Evolutionary conservation across 2,113 vertebrate genomes (phyloP).

Genomic region (Oreotragus oreotragus): DNA sequence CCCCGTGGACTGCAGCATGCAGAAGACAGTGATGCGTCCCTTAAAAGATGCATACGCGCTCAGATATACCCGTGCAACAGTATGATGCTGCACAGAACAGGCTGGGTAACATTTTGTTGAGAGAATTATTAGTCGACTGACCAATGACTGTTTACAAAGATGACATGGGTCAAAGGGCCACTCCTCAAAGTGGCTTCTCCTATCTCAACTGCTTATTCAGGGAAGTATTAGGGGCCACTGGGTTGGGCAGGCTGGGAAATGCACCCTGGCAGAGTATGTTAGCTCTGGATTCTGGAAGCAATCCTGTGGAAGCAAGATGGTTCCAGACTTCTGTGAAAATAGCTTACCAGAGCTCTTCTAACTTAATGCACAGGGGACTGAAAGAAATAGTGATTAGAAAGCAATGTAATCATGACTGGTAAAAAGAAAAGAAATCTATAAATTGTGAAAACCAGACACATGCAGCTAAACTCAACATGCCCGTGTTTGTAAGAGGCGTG

Average conservation of each 20-base stretch:
- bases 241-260: neutral
- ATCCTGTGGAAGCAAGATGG: neutral
- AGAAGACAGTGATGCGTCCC: neutral
- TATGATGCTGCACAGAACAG: neutral
- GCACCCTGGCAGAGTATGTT: neutral
- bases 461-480: neutral
- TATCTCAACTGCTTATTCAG: neutral
- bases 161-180: neutral
- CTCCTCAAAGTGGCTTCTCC: neutral
- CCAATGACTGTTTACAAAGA: neutral
- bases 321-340: neutral
- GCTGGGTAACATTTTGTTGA: neutral
- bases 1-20: neutral
- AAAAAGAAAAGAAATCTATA: neutral
- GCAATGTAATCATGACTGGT: fast-evolving
- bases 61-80: neutral
- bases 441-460: neutral
- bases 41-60: neutral
- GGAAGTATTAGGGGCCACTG: neutral
- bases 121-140: neutral
- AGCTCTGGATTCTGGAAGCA: neutral
- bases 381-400: neutral
- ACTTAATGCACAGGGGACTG: neutral
- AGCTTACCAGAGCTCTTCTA: neutral
- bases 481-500: neutral